Evolutionary conservation across 1,140 invertebrate species (phyloP).

Genomic region (Hylaeus volcanicus): DNA sequence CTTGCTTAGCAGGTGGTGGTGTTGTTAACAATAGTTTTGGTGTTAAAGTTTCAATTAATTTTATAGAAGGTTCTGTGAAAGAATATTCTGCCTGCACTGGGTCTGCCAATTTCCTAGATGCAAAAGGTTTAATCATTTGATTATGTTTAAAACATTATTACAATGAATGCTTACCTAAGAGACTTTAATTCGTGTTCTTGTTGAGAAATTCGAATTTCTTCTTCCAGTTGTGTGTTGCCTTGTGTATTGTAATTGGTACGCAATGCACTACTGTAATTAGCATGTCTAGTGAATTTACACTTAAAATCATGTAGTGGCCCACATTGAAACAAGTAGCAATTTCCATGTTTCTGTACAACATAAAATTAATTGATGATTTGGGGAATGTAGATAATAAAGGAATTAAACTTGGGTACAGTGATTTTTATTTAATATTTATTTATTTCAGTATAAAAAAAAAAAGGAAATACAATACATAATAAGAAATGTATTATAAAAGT

Average conservation of each 20-base stretch:
- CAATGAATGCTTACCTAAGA: constrained; percentile 82
- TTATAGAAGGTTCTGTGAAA: constrained; percentile 64
- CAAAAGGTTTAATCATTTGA: neutral
- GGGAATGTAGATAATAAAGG: neutral
- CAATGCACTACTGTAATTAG: constrained; percentile 93
- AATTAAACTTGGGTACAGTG: neutral
- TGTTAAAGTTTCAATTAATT: constrained; percentile 57
- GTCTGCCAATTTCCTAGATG: constrained; percentile 59
- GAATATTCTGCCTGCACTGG: constrained; percentile 64
- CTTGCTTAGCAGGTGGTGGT: constrained; percentile 61
- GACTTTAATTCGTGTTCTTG: constrained; percentile 91
- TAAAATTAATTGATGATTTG: constrained; percentile 1
- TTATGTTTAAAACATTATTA: constrained; percentile 11
- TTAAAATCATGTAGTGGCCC: constrained; percentile 93
- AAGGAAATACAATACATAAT: constrained; percentile 1
- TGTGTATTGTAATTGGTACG: constrained; percentile 83
- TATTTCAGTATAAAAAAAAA: neutral
- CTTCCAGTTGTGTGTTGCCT: constrained; percentile 84
- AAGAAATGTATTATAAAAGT: neutral
- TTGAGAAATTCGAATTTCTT: constrained; percentile 86
- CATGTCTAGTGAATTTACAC: constrained; percentile 94
- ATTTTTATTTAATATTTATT: constrained; percentile 17
- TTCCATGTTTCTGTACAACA: constrained; percentile 87
- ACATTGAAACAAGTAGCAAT: constrained; percentile 96
- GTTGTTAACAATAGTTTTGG: constrained; percentile 66